Conservation (phyloP, 2,888 invertebrate genomes). For the Operophtera brumata region DNA sequence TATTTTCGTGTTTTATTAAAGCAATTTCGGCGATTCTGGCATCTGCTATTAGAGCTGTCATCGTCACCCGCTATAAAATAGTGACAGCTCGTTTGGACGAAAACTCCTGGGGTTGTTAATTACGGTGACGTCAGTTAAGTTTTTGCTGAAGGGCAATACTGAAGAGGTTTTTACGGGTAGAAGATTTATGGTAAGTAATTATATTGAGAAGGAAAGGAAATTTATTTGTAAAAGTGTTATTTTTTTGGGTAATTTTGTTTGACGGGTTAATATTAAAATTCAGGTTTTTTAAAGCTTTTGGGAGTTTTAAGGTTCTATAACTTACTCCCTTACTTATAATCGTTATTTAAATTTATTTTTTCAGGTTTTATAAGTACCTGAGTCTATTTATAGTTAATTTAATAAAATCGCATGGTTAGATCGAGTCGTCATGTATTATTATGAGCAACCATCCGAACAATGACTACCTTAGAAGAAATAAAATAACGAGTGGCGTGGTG, state of each 20-base stretch:
- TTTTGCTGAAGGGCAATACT: conserved; percentile 5
- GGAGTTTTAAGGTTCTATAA: too few species aligned
- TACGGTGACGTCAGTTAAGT: conserved; percentile 19
- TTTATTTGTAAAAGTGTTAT: not conserved
- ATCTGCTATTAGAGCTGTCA: not conserved
- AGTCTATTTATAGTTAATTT: too few species aligned
- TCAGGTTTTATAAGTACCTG: too few species aligned
- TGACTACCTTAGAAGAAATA: too few species aligned
- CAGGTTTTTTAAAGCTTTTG: not conserved
- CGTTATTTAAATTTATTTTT: too few species aligned
- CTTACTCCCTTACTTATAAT: too few species aligned
- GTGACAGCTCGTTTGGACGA: conserved; percentile 23
- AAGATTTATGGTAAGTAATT: not conserved
- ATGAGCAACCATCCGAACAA: too few species aligned
- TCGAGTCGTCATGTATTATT: too few species aligned
- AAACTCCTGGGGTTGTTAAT: conserved; percentile 24
- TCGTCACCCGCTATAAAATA: conserved; percentile 4
- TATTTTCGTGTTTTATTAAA: conserved; percentile 66
- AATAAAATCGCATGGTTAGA: too few species aligned
- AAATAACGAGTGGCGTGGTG: too few species aligned
- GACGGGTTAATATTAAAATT: not conserved
- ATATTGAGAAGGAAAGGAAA: not conserved
- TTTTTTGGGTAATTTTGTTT: not conserved
- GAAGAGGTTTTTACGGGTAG: not conserved
- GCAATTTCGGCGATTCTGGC: conserved; percentile 46